A percentile compares a stretch with the other conserved stretches of the same genome.
Evolutionary conservation across 2,888 invertebrate species (phyloP).

Genomic region (Macaria liturata): DNA sequence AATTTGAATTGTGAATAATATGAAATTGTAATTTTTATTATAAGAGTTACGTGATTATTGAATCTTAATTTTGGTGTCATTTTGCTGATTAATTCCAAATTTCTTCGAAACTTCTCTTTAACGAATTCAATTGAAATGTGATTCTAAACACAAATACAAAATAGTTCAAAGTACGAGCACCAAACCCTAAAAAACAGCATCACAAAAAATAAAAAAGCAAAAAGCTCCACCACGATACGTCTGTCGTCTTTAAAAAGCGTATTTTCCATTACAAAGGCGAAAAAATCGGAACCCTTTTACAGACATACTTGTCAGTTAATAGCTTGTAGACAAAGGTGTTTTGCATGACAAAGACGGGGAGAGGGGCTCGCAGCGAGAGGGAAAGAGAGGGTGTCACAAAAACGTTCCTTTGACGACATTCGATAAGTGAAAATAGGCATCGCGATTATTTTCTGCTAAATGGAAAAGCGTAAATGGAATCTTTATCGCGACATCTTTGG

Average conservation of each 20-base stretch:
- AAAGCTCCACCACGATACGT: slow-evolving; percentile 10
- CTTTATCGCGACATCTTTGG: slow-evolving; percentile 44
- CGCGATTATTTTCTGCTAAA: slow-evolving; percentile 50
- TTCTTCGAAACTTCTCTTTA: no score
- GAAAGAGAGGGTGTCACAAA: slow-evolving; percentile 15
- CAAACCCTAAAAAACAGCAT: neutral
- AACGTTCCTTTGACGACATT: slow-evolving; percentile 33
- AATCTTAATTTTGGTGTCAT: no score
- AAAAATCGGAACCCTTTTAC: slow-evolving; percentile 44
- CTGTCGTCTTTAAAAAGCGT: slow-evolving; percentile 23
- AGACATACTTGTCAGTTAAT: slow-evolving; percentile 48
- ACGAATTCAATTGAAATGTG: no score
- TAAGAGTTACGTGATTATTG: no score
- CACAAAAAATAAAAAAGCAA: slow-evolving; percentile 2
- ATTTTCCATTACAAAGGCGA: slow-evolving; percentile 49
- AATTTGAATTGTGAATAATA: no score
- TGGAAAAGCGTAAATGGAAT: slow-evolving; percentile 49
- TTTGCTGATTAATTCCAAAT: no score
- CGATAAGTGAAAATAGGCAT: slow-evolving; percentile 49
- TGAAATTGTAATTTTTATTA: no score
- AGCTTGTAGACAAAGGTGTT: slow-evolving; percentile 52
- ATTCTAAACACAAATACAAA: no score
- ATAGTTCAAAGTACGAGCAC: neutral
- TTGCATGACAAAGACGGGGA: slow-evolving; percentile 46
- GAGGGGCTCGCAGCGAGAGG: neutral